Evolutionary conservation across 2,888 invertebrate genomes (phyloP).

Genomic region (Deilephila elpenor): DNA sequence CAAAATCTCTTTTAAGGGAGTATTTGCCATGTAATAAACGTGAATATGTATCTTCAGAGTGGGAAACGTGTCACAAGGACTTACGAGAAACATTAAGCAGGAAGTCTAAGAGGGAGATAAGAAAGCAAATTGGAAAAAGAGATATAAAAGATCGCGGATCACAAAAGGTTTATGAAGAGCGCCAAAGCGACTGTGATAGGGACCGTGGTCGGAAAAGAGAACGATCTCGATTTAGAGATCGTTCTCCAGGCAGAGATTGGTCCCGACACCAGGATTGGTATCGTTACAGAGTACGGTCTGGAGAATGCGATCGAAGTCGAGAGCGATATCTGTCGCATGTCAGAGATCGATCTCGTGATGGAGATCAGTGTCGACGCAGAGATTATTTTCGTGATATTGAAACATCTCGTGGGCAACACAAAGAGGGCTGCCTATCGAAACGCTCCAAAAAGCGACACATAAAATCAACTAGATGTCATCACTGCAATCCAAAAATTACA

Average conservation of each 20-base stretch:
- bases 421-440: background rate
- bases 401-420: background rate
- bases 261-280: too few relatives aligned
- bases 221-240: too few relatives aligned
- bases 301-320: background rate
- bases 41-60: background rate
- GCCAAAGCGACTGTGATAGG: background rate
- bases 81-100: background rate
- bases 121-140: too few relatives aligned
- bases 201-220: background rate
- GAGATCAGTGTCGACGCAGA: background rate
- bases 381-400: background rate
- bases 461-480: background rate
- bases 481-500: background rate
- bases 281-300: too few relatives aligned
- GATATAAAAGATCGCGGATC: background rate
- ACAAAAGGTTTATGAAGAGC: background rate
- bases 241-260: too few relatives aligned
- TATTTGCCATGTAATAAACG: background rate
- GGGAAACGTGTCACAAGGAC: background rate
- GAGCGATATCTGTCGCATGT: too few relatives aligned
- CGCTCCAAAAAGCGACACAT: background rate
- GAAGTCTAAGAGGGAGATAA: background rate
- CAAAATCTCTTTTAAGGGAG: background rate
- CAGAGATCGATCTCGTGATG: background rate